Conservation (phyloP, 2,797 vertebrate genomes). For the Phoeniculus purpureus region DNA sequence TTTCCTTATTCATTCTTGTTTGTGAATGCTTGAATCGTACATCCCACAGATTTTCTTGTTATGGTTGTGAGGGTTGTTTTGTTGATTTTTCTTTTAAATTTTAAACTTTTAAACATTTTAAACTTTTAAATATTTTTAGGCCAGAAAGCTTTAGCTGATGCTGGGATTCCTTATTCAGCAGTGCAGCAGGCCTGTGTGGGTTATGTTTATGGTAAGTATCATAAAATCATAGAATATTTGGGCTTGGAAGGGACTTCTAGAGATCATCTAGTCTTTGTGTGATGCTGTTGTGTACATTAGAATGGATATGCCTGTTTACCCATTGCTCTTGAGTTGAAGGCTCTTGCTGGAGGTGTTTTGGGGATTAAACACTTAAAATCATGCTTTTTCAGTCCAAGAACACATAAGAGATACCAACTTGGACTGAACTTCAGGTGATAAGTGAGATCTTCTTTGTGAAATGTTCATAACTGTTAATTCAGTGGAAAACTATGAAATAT, state of each 20-base stretch:
- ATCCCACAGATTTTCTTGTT: background rate
- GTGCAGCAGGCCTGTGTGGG: constrained; percentile 93
- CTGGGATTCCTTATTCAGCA: constrained; percentile 87
- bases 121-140: constrained; percentile 74
- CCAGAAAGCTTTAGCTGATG: constrained; percentile 88
- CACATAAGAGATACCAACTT: background rate
- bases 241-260: too few relatives aligned
- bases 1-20: background rate
- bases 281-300: background rate
- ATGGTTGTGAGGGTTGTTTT: background rate
- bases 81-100: background rate
- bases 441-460: background rate
- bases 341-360: background rate
- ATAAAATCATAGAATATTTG: too few relatives aligned
- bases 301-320: background rate
- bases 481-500: background rate
- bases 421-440: background rate
- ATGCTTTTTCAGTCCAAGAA: background rate
- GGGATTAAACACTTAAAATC: background rate
- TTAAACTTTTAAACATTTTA: background rate
- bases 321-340: background rate
- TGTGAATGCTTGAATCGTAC: background rate
- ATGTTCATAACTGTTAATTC: background rate
- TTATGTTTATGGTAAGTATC: constrained; percentile 91
- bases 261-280: background rate